A percentile compares a stretch with the other conserved stretches of the same genome.
Conservation (phyloP, 2,888 invertebrate species). For the Cepaea hortensis region DNA sequence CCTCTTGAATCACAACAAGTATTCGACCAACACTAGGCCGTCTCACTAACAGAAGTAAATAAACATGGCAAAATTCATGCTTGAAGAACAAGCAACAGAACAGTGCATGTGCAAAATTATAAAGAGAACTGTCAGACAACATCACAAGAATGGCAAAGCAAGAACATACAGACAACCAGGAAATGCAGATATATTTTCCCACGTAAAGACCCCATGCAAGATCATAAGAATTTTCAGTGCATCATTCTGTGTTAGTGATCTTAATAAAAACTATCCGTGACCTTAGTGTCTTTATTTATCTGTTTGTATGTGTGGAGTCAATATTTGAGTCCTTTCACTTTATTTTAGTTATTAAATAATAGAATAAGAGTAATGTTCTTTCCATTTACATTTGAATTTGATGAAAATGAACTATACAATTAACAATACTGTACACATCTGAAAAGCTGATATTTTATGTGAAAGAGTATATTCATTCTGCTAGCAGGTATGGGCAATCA, state of each 20-base stretch:
- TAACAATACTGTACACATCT: no score
- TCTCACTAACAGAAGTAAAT: slow-evolving; percentile 59
- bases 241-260: not conserved
- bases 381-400: no score
- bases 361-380: no score
- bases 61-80: slow-evolving; percentile 39
- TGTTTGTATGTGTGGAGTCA: no score
- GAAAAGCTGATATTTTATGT: no score
- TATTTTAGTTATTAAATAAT: no score
- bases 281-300: no score
- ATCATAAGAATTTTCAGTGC: not conserved
- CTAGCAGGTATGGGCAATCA: no score
- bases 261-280: no score
- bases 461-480: no score
- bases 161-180: not conserved
- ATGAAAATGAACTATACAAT: no score
- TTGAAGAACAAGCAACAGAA: slow-evolving; percentile 16
- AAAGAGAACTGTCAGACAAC: not conserved
- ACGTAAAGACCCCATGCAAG: not conserved
- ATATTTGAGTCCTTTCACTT: no score
- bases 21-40: slow-evolving; percentile 79
- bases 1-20: slow-evolving; percentile 79
- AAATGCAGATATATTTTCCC: not conserved
- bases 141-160: not conserved
- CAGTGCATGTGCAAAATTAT: slow-evolving; percentile 24